These are phyloP conservation scores for Microchrysa polita DNA, from an alignment of 2,888 invertebrate genomes.

Conservation along the genomic window DNA sequence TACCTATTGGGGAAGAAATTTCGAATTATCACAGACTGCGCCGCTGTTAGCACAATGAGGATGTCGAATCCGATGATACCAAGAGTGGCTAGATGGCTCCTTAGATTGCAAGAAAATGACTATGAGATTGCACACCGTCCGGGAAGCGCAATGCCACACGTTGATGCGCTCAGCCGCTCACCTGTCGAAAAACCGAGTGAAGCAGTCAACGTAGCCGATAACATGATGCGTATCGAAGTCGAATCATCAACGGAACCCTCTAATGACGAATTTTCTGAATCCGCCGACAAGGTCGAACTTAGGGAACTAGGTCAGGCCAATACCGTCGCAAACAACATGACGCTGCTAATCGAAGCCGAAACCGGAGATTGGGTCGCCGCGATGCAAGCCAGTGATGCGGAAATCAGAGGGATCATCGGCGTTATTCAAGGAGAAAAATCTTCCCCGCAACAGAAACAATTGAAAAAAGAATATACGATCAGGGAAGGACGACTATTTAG, in stretches of 20 bases:
- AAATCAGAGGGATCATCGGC: background rate
- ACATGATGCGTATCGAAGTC: background rate
- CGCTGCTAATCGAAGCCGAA: background rate
- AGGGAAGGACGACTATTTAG: constrained; percentile 38
- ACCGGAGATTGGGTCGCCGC: background rate
- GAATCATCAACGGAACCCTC: no score
- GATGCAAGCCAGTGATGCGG: background rate
- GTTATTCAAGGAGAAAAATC: background rate
- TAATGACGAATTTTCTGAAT: no score
- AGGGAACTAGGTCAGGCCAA: no score
- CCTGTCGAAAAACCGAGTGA: constrained; percentile 47
- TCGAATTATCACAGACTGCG: no score
- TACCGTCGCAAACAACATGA: no score
- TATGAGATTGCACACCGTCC: constrained; percentile 49
- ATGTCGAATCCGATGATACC: no score
- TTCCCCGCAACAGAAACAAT: background rate
- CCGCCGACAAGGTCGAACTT: no score
- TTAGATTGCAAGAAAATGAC: constrained; percentile 51
- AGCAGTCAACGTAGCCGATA: constrained; percentile 31
- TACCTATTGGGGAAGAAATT: constrained; percentile 57
- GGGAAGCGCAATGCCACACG: constrained; percentile 53
- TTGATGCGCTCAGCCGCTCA: constrained; percentile 54
- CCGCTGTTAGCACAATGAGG: no score
- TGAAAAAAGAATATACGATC: background rate
- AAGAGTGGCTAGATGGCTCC: no score